Conservation (phyloP, 2,888 invertebrate species). For the Luperina nickerlii region DNA sequence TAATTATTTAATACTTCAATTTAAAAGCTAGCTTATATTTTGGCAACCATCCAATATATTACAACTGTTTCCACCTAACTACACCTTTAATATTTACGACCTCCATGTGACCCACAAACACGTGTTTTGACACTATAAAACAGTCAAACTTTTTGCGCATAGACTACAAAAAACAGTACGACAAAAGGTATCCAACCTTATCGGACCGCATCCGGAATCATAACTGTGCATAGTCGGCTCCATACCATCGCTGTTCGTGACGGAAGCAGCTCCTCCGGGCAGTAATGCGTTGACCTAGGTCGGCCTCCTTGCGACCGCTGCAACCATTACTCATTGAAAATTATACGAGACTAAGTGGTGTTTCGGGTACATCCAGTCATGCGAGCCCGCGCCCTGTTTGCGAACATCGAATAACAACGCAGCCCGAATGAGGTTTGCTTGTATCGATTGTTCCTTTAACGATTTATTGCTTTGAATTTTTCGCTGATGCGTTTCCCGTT, state of each 20-base stretch:
- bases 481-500: constrained; percentile 74
- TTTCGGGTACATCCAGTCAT: constrained; percentile 85
- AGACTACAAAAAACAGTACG: constrained; percentile 34
- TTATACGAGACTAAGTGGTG: constrained; percentile 88
- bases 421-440: constrained; percentile 70
- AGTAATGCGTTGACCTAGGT: constrained; percentile 87
- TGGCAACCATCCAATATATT: constrained; percentile 3
- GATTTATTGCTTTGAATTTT: constrained; percentile 76
- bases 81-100: constrained; percentile 37
- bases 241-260: constrained; percentile 68
- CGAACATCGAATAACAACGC: constrained; percentile 69
- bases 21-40: background rate
- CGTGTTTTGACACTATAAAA: constrained; percentile 58
- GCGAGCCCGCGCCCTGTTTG: constrained; percentile 70
- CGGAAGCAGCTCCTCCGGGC: constrained; percentile 78
- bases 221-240: constrained; percentile 67
- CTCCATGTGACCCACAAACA: constrained; percentile 43
- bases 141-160: constrained; percentile 55
- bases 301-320: constrained; percentile 75
- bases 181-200: constrained; percentile 54
- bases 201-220: constrained; percentile 66
- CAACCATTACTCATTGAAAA: constrained; percentile 88
- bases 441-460: constrained; percentile 74
- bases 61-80: constrained; percentile 12
- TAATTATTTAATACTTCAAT: background rate